Conservation (phyloP, 53 echinoderm and acorn worm species). For the Antedon mediterranea region DNA sequence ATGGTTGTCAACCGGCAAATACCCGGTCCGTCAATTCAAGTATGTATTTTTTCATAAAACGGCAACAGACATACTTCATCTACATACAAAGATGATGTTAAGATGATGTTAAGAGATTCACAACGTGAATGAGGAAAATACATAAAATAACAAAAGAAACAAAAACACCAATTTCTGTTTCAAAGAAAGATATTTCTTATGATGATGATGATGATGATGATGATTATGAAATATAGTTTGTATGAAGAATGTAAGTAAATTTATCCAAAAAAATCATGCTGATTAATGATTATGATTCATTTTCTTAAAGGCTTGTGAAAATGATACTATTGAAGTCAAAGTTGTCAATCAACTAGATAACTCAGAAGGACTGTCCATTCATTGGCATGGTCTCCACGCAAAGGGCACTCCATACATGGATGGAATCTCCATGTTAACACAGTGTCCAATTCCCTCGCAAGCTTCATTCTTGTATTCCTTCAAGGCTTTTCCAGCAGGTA, state of each 20-base stretch:
- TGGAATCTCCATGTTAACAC: constrained; percentile 48
- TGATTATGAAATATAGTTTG: no score
- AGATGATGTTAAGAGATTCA: no score
- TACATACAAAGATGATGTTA: no score
- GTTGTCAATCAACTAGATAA: constrained; percentile 25
- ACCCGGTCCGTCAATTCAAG: constrained; percentile 37
- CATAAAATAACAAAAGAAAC: no score
- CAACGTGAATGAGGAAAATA: no score
- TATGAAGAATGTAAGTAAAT: no score
- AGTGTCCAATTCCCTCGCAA: constrained; percentile 43
- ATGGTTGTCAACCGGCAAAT: constrained; percentile 30
- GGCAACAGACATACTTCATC: no score
- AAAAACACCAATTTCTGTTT: no score
- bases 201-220: no score
- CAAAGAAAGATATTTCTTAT: no score
- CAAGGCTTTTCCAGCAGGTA: not conserved
- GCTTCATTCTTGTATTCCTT: constrained; percentile 28
- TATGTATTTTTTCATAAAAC: constrained; percentile 2
- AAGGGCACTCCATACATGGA: constrained; percentile 51
- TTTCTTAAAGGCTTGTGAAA: constrained; percentile 36
- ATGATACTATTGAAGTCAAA: constrained; percentile 35
- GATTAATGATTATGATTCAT: no score
- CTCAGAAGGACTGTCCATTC: constrained; percentile 37
- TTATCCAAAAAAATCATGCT: no score
- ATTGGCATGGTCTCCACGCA: constrained; percentile 62